A percentile compares a stretch with the other conserved stretches of the same genome.
Evolutionary conservation across 92 coral and sea anemone species (phyloP).

Genomic region (Nematostella vectensis): DNA sequence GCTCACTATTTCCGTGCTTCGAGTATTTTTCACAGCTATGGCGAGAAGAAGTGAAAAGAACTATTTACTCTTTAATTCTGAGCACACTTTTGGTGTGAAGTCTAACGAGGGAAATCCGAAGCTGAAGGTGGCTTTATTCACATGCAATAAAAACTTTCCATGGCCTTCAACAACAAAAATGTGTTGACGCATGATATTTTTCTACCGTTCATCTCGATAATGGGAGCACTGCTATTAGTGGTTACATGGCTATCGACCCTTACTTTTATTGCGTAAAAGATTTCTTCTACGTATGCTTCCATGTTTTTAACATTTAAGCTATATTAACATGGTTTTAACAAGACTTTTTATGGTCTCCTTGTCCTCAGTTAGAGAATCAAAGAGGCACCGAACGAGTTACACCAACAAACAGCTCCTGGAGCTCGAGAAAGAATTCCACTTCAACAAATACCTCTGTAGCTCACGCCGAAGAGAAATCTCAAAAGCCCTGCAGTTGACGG

Average conservation of each 20-base stretch:
- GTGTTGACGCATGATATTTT: too few species aligned
- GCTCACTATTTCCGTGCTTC: background rate
- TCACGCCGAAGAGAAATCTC: conserved; percentile 91
- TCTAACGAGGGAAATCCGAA: too few species aligned
- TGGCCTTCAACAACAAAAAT: too few species aligned
- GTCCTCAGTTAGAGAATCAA: conserved; percentile 24
- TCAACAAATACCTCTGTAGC: conserved; percentile 88
- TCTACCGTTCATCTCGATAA: too few species aligned
- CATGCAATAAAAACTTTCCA: too few species aligned
- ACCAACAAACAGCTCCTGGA: conserved; percentile 88
- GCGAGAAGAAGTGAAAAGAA: background rate
- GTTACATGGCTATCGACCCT: too few species aligned
- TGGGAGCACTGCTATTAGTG: too few species aligned
- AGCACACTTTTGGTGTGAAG: background rate
- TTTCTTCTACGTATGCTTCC: too few species aligned
- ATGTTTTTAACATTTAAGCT: too few species aligned
- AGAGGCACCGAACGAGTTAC: conserved; percentile 90
- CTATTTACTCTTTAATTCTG: background rate
- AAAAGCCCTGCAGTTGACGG: conserved; percentile 72
- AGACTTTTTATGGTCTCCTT: background rate
- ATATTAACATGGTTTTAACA: background rate
- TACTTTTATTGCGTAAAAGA: too few species aligned
- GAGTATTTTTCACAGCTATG: background rate
- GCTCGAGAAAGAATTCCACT: too few species aligned
- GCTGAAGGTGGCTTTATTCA: too few species aligned